A percentile compares a stretch with the other conserved stretches of the same genome.
Evolutionary conservation across 2,113 vertebrate species (phyloP).

Genomic region (Sylvia atricapilla): DNA sequence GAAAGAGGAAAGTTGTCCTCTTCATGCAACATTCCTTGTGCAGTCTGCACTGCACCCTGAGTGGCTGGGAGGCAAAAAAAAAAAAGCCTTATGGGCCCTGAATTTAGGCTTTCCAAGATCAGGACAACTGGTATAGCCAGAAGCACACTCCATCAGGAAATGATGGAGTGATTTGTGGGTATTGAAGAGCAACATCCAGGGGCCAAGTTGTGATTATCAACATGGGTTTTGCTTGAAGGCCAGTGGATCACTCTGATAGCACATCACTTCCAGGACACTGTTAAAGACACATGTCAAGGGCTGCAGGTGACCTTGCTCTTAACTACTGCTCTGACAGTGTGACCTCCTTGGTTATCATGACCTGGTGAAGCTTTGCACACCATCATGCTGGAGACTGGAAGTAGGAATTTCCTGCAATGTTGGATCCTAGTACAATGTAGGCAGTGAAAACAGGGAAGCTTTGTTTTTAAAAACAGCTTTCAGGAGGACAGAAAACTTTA

Average conservation of each 20-base stretch:
- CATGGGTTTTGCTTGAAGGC: not conserved
- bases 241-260: not conserved
- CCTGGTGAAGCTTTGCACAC: not conserved
- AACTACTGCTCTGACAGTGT: not conserved
- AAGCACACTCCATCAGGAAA: not conserved
- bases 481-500: not conserved
- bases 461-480: not conserved
- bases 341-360: not conserved
- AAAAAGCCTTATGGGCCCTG: not conserved
- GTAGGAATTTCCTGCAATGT: conserved; percentile 20
- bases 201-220: not conserved
- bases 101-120: not conserved
- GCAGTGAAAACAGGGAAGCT: not conserved
- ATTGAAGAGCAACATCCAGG: not conserved
- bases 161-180: not conserved
- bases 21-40: not conserved
- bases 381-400: not conserved
- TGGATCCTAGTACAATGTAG: not conserved
- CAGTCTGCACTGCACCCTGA: not conserved
- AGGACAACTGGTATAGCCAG: not conserved
- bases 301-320: not conserved
- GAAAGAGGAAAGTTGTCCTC: not conserved
- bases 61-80: not conserved
- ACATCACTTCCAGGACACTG: not conserved
- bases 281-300: not conserved